phyloP scores from a whole-genome alignment of 2,888 invertebrate genomes.

The Lithosia quadra region DNA sequence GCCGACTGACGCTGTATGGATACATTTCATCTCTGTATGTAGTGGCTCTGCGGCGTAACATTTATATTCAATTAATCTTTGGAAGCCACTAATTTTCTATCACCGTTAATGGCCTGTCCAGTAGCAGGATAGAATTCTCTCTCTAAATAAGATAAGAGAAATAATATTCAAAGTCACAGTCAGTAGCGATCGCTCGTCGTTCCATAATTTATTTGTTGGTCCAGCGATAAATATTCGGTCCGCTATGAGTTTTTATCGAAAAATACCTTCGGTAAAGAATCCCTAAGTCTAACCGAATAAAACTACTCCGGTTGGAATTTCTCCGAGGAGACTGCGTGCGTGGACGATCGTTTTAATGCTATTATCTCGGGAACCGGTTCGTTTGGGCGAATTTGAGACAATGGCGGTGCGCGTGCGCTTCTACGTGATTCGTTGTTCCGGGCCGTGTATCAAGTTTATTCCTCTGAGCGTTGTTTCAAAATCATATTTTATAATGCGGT shows the following conservation, averaged over 20 bases:
- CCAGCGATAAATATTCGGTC: constrained; percentile 45
- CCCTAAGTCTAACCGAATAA: constrained; percentile 50
- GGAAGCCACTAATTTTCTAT: constrained; percentile 47
- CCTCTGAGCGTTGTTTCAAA: constrained; percentile 36
- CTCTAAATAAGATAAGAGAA: constrained; percentile 38
- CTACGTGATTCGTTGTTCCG: constrained; percentile 62
- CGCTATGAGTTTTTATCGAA: constrained; percentile 51
- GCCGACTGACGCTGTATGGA: neutral
- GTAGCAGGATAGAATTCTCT: constrained; percentile 47
- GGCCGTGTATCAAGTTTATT: constrained; percentile 59
- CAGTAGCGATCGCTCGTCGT: constrained; percentile 43
- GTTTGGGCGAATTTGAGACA: constrained; percentile 81
- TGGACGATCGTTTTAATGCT: constrained; percentile 65
- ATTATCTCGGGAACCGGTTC: constrained; percentile 80
- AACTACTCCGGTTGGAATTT: constrained; percentile 52
- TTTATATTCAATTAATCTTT: constrained; percentile 45
- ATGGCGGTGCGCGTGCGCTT: constrained; percentile 63
- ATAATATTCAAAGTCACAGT: constrained; percentile 49
- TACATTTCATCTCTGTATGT: neutral
- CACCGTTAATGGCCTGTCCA: constrained; percentile 46
- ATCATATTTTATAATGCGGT: constrained; percentile 42
- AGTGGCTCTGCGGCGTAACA: constrained; percentile 18
- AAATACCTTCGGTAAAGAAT: constrained; percentile 48
- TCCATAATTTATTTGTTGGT: constrained; percentile 47
- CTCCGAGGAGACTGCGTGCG: constrained; percentile 45